Conservation (phyloP, 2,113 vertebrate species). For the Miniopterus natalensis region DNA sequence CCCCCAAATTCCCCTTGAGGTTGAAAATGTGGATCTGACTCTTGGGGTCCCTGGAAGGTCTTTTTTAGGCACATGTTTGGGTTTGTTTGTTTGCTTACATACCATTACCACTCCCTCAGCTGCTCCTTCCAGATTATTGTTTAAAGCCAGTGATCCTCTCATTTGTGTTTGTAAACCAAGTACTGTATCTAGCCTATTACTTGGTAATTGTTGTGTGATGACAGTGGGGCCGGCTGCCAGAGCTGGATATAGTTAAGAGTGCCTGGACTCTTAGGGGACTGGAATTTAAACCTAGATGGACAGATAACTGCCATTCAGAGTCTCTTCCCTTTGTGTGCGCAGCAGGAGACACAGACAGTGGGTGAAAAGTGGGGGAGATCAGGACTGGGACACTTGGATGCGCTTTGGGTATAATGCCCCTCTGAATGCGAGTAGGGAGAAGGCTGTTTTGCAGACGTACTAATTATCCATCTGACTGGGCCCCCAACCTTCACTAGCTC, state of each 20-base stretch:
- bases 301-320: too few relatives aligned
- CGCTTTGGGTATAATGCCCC: neutral
- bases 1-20: neutral
- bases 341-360: too few relatives aligned
- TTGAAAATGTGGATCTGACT: slow-evolving; percentile 36
- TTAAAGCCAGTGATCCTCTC: neutral
- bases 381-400: too few relatives aligned
- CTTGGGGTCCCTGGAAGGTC: neutral
- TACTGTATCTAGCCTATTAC: neutral
- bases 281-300: too few relatives aligned
- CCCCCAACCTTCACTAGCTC: neutral
- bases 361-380: too few relatives aligned
- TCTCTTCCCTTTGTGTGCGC: too few relatives aligned
- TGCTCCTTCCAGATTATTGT: neutral
- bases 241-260: slow-evolving; percentile 13
- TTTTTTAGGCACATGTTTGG: neutral
- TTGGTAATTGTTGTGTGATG: neutral
- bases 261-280: neutral
- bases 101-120: neutral
- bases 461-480: neutral
- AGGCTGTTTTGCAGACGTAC: neutral
- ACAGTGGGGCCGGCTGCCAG: neutral
- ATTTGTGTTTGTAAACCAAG: slow-evolving; percentile 6
- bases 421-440: neutral
- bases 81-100: slow-evolving; percentile 32